Conservation (phyloP, 2,797 vertebrate genomes). For the Mormyrops attenuatus region DNA sequence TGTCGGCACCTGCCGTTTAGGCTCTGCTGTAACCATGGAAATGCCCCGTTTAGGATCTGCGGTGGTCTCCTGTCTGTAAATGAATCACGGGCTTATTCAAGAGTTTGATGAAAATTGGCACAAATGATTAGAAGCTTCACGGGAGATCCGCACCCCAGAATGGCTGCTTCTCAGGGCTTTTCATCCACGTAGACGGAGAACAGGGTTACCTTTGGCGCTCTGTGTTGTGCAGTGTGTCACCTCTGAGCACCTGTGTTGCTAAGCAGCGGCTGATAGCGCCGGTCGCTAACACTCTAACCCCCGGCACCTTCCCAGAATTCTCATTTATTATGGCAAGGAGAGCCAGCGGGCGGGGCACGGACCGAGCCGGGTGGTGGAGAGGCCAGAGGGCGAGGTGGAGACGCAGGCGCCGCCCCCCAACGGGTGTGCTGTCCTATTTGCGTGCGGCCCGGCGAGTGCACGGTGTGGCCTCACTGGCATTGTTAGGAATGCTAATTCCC, state of each 20-base stretch:
- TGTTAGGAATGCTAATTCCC: slow-evolving; percentile 26
- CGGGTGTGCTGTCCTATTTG: slow-evolving; percentile 20
- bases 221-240: background rate
- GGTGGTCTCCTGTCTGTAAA: background rate
- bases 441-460: background rate
- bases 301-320: slow-evolving; percentile 29
- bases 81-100: background rate
- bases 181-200: background rate
- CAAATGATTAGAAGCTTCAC: no score
- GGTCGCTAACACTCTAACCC: background rate
- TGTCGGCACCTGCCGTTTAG: background rate
- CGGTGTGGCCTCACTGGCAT: background rate
- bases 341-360: slow-evolving; percentile 34
- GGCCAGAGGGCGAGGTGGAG: slow-evolving; percentile 39
- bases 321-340: slow-evolving; percentile 52
- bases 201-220: background rate
- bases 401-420: background rate
- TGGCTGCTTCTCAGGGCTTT: background rate
- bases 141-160: background rate
- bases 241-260: background rate
- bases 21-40: background rate
- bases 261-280: background rate
- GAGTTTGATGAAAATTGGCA: background rate
- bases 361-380: slow-evolving; percentile 26
- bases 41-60: background rate